Evolutionary conservation across 2,113 vertebrate species (phyloP).

Genomic region (Clarias magur): DNA sequence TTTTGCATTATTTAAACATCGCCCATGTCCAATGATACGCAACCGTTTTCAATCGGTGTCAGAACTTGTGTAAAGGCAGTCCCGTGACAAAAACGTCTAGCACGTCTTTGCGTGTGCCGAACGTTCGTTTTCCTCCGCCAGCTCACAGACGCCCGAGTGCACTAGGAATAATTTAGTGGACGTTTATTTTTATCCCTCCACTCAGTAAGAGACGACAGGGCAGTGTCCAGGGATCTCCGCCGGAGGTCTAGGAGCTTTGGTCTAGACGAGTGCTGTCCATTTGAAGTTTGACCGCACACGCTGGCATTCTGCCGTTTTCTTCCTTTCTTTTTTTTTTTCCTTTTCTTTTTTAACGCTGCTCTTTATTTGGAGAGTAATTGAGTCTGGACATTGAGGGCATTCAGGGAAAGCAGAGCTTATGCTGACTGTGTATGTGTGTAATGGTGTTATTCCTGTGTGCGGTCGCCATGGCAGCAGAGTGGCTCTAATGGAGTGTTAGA

Average conservation of each 20-base stretch:
- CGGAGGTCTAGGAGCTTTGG: constrained; percentile 7
- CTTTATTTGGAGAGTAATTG: neutral
- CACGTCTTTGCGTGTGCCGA: too few species aligned
- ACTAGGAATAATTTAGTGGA: neutral
- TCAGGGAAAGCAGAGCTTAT: neutral
- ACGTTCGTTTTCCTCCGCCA: too few species aligned
- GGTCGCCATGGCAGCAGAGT: constrained; percentile 46
- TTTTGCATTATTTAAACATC: neutral
- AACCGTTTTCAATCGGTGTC: too few species aligned
- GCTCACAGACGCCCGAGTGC: neutral
- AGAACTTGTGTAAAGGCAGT: neutral
- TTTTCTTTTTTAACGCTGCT: neutral
- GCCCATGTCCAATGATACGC: neutral
- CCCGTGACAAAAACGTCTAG: neutral
- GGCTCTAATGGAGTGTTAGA: constrained; percentile 12
- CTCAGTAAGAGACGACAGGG: neutral
- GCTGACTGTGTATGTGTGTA: constrained; percentile 18
- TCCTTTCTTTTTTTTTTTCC: too few species aligned
- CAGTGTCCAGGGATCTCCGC: neutral
- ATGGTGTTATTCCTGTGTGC: neutral
- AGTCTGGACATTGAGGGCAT: neutral
- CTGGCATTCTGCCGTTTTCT: neutral
- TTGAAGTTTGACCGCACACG: constrained; percentile 2
- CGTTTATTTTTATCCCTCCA: constrained; percentile 31
- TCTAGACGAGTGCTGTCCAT: neutral